phyloP scores from a whole-genome alignment of 2,113 vertebrate genomes.

The Cyphomyrus plagiostoma region DNA sequence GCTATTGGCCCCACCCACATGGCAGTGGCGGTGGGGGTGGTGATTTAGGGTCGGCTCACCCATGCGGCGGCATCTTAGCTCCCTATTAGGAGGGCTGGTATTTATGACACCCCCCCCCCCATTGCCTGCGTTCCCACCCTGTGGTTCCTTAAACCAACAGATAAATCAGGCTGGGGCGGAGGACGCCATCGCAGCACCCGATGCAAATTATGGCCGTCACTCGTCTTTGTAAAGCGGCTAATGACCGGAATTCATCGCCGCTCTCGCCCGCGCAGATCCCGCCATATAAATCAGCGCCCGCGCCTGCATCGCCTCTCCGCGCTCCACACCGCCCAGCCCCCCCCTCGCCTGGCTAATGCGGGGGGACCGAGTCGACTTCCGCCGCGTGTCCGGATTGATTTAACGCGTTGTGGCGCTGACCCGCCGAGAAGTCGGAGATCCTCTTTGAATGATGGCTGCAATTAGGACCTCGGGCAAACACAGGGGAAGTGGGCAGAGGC shows the following conservation, averaged over 20 bases:
- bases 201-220: slow-evolving; percentile 48
- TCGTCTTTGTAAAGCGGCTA: slow-evolving; percentile 49
- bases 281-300: slow-evolving; percentile 23
- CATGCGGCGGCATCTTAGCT: slow-evolving; percentile 48
- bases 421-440: neutral
- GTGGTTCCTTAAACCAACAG: slow-evolving; percentile 49
- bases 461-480: neutral
- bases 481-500: neutral
- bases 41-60: slow-evolving; percentile 44
- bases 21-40: slow-evolving; percentile 18
- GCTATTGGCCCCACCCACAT: neutral
- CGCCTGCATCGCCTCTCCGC: neutral
- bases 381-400: neutral
- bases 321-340: neutral
- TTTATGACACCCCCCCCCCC: slow-evolving; percentile 38
- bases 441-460: neutral
- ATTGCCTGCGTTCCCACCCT: neutral
- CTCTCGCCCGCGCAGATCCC: neutral
- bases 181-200: slow-evolving; percentile 31
- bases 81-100: slow-evolving; percentile 48
- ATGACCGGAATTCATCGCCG: slow-evolving; percentile 43
- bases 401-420: neutral
- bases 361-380: neutral
- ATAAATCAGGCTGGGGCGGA: slow-evolving; percentile 42
- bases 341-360: neutral